Evolutionary conservation across 2,113 vertebrate genomes (phyloP).

Genomic region (Galbula dea): DNA sequence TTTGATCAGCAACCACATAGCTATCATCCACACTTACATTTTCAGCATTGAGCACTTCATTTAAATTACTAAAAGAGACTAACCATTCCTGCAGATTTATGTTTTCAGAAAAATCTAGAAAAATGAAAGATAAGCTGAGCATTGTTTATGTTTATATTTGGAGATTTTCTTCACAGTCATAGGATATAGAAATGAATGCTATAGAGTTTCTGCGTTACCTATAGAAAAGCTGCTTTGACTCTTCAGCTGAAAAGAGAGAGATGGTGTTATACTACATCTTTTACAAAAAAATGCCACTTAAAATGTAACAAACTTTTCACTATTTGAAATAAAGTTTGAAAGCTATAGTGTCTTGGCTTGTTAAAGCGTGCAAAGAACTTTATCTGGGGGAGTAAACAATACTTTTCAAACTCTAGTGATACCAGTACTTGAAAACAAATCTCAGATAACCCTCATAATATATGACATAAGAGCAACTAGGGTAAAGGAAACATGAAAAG

Average conservation of each 20-base stretch:
- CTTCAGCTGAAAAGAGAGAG: background rate
- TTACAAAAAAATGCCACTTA: background rate
- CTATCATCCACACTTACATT: conserved; percentile 12
- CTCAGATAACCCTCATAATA: background rate
- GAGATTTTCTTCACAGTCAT: background rate
- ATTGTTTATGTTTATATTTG: background rate
- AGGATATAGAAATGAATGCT: background rate
- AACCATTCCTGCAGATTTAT: background rate
- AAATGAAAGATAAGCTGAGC: conserved; percentile 15
- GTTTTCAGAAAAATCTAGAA: conserved; percentile 17
- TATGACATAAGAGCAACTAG: rapidly evolving
- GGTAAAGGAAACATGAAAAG: background rate
- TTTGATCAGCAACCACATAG: conserved; percentile 58
- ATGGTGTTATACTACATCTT: background rate
- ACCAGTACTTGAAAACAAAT: background rate
- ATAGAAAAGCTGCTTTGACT: background rate
- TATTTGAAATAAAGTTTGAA: too few species aligned
- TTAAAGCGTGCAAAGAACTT: too few species aligned
- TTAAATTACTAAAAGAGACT: conserved; percentile 18
- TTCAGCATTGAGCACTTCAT: conserved; percentile 43
- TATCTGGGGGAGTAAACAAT: background rate
- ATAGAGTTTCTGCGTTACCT: background rate
- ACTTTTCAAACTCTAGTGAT: background rate
- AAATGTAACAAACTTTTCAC: background rate
- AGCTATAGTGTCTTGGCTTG: too few species aligned